Conservation (phyloP, 2,797 vertebrate species). For the Aphelocoma californica region DNA sequence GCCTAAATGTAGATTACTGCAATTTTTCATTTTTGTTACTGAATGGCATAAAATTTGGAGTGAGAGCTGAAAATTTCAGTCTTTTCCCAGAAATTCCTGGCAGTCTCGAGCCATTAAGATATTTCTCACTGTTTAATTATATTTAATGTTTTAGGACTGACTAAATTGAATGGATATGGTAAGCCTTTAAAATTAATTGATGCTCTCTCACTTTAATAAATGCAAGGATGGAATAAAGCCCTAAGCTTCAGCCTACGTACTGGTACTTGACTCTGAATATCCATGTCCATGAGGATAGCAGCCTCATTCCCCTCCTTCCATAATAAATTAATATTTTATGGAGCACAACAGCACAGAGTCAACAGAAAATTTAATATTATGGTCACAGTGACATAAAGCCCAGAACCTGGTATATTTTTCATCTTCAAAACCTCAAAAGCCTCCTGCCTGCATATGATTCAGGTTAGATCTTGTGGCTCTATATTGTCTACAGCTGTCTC, state of each 20-base stretch:
- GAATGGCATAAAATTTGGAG: background rate
- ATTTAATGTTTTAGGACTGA: slow-evolving; percentile 32
- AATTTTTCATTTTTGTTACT: background rate
- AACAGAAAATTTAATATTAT: slow-evolving; percentile 16
- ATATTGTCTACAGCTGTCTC: background rate
- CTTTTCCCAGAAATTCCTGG: background rate
- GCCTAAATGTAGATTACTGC: background rate
- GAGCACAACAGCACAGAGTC: slow-evolving; percentile 25
- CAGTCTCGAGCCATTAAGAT: background rate
- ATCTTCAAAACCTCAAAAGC: background rate
- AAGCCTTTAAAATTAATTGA: slow-evolving; percentile 42
- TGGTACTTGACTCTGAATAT: background rate
- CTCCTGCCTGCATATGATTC: background rate
- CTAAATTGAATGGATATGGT: slow-evolving; percentile 21
- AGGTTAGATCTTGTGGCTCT: background rate
- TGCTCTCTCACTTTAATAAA: slow-evolving; percentile 21
- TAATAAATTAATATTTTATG: slow-evolving; percentile 39
- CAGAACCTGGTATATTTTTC: background rate
- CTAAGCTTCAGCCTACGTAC: background rate
- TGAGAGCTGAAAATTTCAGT: background rate
- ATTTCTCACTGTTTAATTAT: slow-evolving; percentile 37
- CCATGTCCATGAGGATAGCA: background rate
- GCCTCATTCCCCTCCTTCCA: background rate
- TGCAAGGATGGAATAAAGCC: background rate
- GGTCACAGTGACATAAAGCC: background rate